A percentile compares a stretch with the other conserved stretches of the same genome.
These are phyloP conservation scores for Drosophila paulistorum DNA, from an alignment of 1,140 invertebrate species.

Conservation along the genomic window DNA sequence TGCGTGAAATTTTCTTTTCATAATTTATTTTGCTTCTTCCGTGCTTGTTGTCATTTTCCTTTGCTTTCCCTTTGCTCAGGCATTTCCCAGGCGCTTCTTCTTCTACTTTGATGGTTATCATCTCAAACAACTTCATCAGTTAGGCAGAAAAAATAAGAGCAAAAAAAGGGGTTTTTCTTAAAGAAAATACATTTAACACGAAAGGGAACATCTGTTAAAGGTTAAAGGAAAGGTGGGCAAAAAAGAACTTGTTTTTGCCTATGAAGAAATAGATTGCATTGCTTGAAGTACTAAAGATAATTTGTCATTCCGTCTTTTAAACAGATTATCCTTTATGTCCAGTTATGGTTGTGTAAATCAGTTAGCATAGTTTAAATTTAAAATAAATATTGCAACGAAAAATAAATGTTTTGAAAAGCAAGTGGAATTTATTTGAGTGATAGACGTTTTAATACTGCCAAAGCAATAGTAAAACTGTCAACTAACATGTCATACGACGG, in stretches of 20 bases:
- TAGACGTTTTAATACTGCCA: neutral
- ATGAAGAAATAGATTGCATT: neutral
- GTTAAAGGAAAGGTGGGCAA: neutral
- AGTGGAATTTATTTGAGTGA: neutral
- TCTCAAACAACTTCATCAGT: conserved; percentile 55
- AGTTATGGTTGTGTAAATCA: neutral
- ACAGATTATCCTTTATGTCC: neutral
- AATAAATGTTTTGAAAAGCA: neutral
- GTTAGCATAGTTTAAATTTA: neutral
- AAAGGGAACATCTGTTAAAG: neutral
- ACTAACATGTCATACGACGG: neutral
- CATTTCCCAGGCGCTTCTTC: conserved; percentile 55
- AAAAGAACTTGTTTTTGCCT: neutral
- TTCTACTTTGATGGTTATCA: conserved; percentile 56
- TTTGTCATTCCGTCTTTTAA: neutral
- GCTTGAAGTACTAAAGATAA: neutral
- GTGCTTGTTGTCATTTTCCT: conserved; percentile 16
- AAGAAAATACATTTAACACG: neutral
- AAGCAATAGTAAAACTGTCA: neutral
- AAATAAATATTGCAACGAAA: neutral
- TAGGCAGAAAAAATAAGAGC: conserved; percentile 20
- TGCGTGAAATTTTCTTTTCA: conserved; percentile 77
- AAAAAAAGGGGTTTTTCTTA: conserved; percentile 8
- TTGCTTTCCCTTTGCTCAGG: conserved; percentile 37
- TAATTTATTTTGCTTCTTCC: conserved; percentile 67